Conservation (phyloP, 2,888 invertebrate species). For the Itoplectis maculator region DNA sequence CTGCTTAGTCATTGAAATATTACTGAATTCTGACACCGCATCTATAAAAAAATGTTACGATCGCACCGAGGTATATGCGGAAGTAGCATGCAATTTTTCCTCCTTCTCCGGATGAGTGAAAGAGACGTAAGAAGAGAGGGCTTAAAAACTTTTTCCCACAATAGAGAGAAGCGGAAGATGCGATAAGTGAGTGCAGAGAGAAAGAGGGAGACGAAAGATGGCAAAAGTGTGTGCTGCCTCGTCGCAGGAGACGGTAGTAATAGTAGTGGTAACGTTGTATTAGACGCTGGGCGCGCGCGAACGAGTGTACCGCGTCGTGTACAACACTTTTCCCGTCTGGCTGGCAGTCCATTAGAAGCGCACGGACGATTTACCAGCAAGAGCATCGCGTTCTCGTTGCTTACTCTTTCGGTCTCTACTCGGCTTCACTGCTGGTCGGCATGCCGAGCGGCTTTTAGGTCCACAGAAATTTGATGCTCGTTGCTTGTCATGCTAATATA, state of each 20-base stretch:
- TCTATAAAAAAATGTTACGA: slow-evolving; percentile 8
- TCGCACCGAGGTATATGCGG: slow-evolving; percentile 4
- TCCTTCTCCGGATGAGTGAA: background rate
- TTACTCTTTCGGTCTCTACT: slow-evolving; percentile 42
- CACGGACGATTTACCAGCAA: slow-evolving; percentile 82
- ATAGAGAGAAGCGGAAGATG: slow-evolving; percentile 36
- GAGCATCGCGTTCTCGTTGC: slow-evolving; percentile 55
- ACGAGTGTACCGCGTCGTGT: slow-evolving; percentile 21
- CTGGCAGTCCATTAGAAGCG: slow-evolving; percentile 81
- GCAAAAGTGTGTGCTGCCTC: slow-evolving; percentile 16
- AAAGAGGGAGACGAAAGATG: background rate
- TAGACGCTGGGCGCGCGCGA: background rate
- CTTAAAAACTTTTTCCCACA: slow-evolving; percentile 33
- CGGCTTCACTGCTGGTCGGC: slow-evolving; percentile 59
- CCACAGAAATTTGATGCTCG: slow-evolving; percentile 81
- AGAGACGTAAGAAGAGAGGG: background rate
- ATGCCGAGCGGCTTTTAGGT: slow-evolving; percentile 79
- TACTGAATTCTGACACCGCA: background rate
- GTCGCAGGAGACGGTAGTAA: slow-evolving; percentile 3
- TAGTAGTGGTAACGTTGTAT: background rate
- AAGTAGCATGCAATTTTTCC: background rate
- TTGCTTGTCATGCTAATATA: slow-evolving; percentile 83
- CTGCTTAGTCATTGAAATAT: background rate
- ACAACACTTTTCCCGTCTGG: slow-evolving; percentile 77
- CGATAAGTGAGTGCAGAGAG: slow-evolving; percentile 18